Evolutionary conservation across 2,113 vertebrate species (phyloP).

Genomic region (Athene noctua): DNA sequence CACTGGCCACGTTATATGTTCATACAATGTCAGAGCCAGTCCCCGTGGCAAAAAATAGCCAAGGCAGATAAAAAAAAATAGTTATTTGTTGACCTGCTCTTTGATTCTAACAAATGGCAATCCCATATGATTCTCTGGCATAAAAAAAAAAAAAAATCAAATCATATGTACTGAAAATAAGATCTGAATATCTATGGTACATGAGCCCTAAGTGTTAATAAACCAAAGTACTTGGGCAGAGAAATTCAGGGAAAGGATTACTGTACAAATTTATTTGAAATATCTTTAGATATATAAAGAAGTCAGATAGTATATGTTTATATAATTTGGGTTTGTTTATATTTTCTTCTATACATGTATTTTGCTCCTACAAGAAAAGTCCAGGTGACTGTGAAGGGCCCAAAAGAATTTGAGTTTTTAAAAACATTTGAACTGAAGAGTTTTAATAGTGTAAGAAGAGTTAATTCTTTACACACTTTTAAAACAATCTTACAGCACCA

Average conservation of each 20-base stretch:
- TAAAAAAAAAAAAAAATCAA: not conserved
- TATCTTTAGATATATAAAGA: not conserved
- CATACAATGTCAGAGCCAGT: not conserved
- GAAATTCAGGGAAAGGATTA: not conserved
- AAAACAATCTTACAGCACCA: not conserved
- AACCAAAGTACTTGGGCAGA: not conserved
- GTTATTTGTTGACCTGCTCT: not conserved
- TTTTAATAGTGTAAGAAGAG: not conserved
- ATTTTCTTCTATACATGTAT: not conserved
- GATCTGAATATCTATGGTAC: not conserved
- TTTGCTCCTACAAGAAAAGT: not conserved
- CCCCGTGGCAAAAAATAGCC: not conserved
- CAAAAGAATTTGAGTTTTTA: not conserved
- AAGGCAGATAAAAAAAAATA: not conserved
- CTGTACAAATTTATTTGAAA: not conserved
- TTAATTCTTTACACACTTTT: not conserved
- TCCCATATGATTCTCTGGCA: not conserved
- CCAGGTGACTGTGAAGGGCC: not conserved
- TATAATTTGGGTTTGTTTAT: not conserved
- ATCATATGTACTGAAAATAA: not conserved
- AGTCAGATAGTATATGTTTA: not conserved
- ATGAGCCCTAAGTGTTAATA: not conserved
- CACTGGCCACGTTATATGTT: not conserved
- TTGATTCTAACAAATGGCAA: not conserved
- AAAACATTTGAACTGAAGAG: not conserved